phyloP scores from a whole-genome alignment of 2,888 invertebrate genomes.

The Dolichopus griseipennis region DNA sequence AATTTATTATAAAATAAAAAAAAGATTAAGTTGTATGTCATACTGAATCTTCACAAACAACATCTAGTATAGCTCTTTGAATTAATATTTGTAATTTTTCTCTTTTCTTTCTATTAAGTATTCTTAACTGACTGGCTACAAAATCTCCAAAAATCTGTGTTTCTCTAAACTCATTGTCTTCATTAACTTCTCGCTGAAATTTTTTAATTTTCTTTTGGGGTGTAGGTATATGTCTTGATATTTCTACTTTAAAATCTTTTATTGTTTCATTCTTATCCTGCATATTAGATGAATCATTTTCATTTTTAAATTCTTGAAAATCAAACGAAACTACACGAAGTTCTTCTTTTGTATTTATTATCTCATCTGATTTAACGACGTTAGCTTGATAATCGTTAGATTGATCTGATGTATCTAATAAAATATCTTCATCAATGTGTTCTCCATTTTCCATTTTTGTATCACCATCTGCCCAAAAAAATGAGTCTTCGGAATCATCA shows the following conservation, averaged over 20 bases:
- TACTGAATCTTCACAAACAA: neutral
- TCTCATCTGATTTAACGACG: neutral
- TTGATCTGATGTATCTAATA: neutral
- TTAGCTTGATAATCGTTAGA: too few relatives aligned
- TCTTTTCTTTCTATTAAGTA: neutral
- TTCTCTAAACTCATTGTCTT: neutral
- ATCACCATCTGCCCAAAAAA: neutral
- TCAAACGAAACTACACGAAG: neutral
- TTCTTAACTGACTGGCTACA: neutral
- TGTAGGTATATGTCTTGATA: neutral
- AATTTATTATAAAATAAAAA: too few relatives aligned
- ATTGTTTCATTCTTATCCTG: neutral
- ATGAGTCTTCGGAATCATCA: neutral
- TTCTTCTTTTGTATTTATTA: neutral
- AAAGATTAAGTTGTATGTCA: too few relatives aligned
- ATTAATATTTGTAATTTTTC: neutral
- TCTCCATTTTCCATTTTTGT: neutral
- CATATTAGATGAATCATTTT: neutral
- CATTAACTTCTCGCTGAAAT: neutral
- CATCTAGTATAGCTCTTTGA: neutral
- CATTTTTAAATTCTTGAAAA: constrained; percentile 3
- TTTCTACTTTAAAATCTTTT: neutral
- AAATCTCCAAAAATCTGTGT: neutral
- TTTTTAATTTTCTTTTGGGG: neutral
- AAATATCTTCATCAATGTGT: neutral